A percentile compares a stretch with the other conserved stretches of the same genome.
These are phyloP conservation scores for Nasonia oneida DNA, from an alignment of 2,888 invertebrate genomes.

Conservation along the genomic window DNA sequence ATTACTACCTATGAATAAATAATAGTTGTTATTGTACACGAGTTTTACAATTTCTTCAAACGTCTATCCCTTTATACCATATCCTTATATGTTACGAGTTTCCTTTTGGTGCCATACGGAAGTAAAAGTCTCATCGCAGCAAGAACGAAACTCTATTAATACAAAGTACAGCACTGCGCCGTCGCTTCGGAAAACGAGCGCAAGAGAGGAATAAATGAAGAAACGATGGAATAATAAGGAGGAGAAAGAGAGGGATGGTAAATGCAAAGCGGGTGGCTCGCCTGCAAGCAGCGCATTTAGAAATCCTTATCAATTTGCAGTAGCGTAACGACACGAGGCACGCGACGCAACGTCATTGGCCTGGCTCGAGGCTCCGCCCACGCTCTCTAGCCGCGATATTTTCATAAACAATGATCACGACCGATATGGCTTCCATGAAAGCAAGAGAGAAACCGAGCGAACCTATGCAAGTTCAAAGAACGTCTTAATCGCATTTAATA, in stretches of 20 bases:
- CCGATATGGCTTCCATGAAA: constrained; percentile 33
- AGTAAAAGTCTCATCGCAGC: background rate
- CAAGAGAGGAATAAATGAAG: constrained; percentile 48
- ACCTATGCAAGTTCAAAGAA: constrained; percentile 50
- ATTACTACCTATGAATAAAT: constrained; percentile 80
- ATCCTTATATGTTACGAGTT: background rate
- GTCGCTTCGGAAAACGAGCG: constrained; percentile 32
- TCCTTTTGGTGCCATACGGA: background rate
- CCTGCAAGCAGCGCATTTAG: constrained; percentile 65
- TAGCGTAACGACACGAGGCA: constrained; percentile 74
- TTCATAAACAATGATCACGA: constrained; percentile 54
- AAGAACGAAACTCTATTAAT: background rate
- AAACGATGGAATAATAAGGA: constrained; percentile 25
- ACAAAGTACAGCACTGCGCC: background rate
- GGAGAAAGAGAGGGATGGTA: constrained; percentile 50
- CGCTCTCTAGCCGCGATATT: constrained; percentile 32
- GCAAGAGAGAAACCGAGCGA: background rate
- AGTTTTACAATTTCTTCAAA: constrained; percentile 11
- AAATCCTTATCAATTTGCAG: constrained; percentile 76
- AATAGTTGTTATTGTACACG: constrained; percentile 79
- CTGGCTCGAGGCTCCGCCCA: constrained; percentile 52
- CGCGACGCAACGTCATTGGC: constrained; percentile 69
- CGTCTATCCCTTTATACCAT: background rate
- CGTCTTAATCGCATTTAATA: constrained; percentile 43
- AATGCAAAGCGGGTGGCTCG: constrained; percentile 37